These are phyloP conservation scores for Amphiduros pacificus DNA, from an alignment of 2,888 invertebrate species.

Conservation along the genomic window DNA sequence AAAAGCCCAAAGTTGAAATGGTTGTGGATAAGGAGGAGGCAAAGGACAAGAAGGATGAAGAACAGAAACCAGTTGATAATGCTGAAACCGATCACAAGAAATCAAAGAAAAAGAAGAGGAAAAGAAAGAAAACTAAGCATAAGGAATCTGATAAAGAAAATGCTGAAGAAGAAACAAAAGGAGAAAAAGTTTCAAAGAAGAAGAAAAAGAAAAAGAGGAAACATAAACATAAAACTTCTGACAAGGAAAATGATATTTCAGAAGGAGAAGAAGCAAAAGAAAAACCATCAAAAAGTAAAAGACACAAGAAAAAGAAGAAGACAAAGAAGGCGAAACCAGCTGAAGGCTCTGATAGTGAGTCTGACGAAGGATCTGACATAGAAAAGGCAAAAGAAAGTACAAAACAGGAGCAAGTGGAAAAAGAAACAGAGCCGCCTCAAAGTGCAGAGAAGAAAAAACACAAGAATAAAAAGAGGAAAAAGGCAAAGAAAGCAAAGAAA, in stretches of 20 bases:
- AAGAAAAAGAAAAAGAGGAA: slow-evolving; percentile 37
- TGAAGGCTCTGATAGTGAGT: slow-evolving; percentile 3
- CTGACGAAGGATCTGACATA: slow-evolving; percentile 8
- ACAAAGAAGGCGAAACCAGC: slow-evolving; percentile 9
- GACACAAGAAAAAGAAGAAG: slow-evolving; percentile 11
- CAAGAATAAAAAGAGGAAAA: background rate
- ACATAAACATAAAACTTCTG: slow-evolving; percentile 27
- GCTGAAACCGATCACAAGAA: slow-evolving; percentile 13
- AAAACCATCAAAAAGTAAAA: slow-evolving; percentile 1
- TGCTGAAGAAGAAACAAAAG: background rate
- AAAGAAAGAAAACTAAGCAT: slow-evolving; percentile 10
- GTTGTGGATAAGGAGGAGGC: background rate
- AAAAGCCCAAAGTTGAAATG: background rate
- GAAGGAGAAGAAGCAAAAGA: background rate
- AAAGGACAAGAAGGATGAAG: background rate
- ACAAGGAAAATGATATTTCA: slow-evolving; percentile 22
- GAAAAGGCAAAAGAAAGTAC: slow-evolving; percentile 3
- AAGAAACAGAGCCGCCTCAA: background rate
- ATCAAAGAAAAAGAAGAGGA: slow-evolving; percentile 8
- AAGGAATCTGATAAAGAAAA: slow-evolving; percentile 7
- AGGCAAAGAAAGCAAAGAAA: slow-evolving; percentile 5
- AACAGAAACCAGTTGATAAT: background rate
- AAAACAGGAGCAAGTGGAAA: too few relatives aligned
- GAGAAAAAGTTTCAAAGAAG: slow-evolving; percentile 33
- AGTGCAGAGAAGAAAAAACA: background rate